Evolutionary conservation across 2,113 vertebrate genomes (phyloP).

Genomic region (Todiramphus chloris): DNA sequence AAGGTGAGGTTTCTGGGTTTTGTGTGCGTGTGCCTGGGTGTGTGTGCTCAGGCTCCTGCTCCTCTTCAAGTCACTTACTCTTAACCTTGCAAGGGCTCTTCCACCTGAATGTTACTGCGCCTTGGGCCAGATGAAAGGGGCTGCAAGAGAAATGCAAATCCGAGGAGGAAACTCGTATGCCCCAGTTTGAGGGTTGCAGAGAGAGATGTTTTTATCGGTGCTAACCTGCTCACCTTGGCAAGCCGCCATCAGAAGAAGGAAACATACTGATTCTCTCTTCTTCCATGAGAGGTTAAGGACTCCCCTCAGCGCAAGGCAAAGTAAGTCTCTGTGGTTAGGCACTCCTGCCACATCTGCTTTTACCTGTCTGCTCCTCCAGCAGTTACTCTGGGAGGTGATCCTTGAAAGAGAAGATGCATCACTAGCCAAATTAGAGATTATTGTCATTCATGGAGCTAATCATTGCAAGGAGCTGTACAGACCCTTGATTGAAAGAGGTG

Average conservation of each 20-base stretch:
- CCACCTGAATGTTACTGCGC: not conserved
- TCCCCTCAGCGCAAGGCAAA: not conserved
- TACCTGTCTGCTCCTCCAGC: not conserved
- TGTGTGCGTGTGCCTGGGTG: not conserved
- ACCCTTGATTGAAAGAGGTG: not conserved
- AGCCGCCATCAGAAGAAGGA: not conserved
- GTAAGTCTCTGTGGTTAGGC: not conserved
- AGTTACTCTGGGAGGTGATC: not conserved
- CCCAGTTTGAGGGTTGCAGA: not conserved
- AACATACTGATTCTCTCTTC: not conserved
- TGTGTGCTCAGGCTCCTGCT: not conserved
- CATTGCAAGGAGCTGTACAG: not conserved
- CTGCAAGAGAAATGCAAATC: not conserved
- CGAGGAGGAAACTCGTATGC: not conserved
- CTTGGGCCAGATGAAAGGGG: not conserved
- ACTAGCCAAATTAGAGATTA: not conserved
- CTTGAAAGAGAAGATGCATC: not conserved
- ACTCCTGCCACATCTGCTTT: not conserved
- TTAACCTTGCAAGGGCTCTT: not conserved
- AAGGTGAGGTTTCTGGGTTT: not conserved
- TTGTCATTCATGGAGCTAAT: not conserved
- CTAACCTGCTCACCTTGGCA: conserved; percentile 38
- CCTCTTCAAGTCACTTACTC: not conserved
- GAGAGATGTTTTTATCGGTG: not conserved
- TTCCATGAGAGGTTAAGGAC: conserved; percentile 20